Evolutionary conservation across 2,113 vertebrate species (phyloP), one percentile per base, ranked within the genome.

Genomic region (Chionodraco myersi): DNA sequence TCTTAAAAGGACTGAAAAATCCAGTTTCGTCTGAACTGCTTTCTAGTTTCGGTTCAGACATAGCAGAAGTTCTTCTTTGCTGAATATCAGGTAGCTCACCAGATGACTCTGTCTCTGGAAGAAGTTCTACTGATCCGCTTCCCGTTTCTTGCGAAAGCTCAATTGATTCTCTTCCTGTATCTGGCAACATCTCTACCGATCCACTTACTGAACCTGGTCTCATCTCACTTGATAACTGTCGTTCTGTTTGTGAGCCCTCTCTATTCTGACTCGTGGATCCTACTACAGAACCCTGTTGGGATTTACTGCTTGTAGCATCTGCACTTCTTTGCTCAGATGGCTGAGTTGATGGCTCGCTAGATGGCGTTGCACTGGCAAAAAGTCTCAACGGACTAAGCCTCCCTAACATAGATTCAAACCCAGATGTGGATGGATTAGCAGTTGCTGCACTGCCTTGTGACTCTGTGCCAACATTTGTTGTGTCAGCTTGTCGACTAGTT

Each of bases 1-100:
- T 99, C 82, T 95, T 97, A 63, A 98, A 96, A 15, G 97, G 97
- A 63, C 95, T 96, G 72, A 98, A 96, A 73, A 98, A 97, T 79
- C 96, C 94, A 34, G 91, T 81, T 76, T 92, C 93, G 45, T 95
- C 84, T 65, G 83, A 30, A 81, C 26, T 78, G 51, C 65, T 68
- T 72, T 93, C 93, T 60, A 80, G 63, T 88, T 91, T 93, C 62
- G 84, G 63, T 65, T 93, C 94, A 79, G 79, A 62, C 30, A 52
- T 15, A n/a, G 78, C 30, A 18, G 70, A 11, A 2, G 56, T 16
- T 84, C 59, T 82, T 89, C 88, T 94, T 72, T 91, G 90, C 34
- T 92, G 92, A 75, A 86, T 75, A 74, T 95, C 94, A 44, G 87
- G 88, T 44, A 95, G 72, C 67, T 95, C 94, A 34, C 91, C 94